Percentiles rank a stretch among this genome's conserved stretches.
phyloP scores from a whole-genome alignment of 53 echinoderm and acorn worm genomes.

The Mesocentrotus franciscanus region DNA sequence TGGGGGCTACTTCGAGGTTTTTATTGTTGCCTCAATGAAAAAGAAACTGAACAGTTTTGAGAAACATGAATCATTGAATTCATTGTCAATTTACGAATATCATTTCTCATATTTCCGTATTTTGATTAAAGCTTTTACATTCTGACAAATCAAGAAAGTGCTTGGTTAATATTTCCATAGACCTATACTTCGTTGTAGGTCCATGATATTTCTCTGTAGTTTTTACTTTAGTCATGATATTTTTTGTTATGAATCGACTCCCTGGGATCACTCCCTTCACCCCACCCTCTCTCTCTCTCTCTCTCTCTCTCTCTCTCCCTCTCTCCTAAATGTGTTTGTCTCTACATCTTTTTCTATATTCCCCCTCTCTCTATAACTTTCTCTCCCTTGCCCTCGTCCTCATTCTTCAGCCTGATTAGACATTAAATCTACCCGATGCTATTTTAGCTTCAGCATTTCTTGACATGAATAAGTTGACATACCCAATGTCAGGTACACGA shows the following conservation, averaged over 20 bases:
- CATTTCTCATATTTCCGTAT: not conserved
- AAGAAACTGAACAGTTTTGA: not conserved
- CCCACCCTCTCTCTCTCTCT: not conserved
- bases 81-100: not conserved
- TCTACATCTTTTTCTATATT: not conserved
- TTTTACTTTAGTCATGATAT: too few species aligned
- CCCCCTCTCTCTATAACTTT: not conserved
- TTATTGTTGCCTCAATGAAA: not conserved
- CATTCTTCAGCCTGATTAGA: not conserved
- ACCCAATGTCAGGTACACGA: not conserved
- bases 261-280: not conserved
- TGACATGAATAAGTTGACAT: constrained; percentile 18
- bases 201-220: too few species aligned
- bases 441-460: constrained; percentile 6
- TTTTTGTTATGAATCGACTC: too few species aligned
- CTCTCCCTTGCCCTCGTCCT: not conserved
- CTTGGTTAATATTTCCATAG: too few species aligned
- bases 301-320: not conserved
- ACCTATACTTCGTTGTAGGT: too few species aligned
- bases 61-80: not conserved
- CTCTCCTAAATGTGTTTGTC: not conserved
- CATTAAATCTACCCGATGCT: not conserved
- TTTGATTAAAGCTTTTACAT: too few species aligned
- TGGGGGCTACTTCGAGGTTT: constrained; percentile 10
- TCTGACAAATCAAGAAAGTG: too few species aligned